phyloP scores from a whole-genome alignment of 2,888 invertebrate species.

The Silvanus unidentatus region DNA sequence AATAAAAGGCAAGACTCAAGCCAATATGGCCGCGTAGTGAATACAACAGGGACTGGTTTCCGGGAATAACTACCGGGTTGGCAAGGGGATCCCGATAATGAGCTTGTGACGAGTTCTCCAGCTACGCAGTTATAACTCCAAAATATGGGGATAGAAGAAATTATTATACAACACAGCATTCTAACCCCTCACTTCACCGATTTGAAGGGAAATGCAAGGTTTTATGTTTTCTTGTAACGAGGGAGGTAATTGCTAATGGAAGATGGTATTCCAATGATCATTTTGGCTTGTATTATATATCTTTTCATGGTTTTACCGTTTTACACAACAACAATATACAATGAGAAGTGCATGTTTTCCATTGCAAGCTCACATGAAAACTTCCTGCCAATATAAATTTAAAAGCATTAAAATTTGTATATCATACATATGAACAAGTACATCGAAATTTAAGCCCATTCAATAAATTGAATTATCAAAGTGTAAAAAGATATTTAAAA shows the following conservation, averaged over 20 bases:
- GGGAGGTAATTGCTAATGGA: slow-evolving; percentile 34
- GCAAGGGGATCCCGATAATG: slow-evolving; percentile 37
- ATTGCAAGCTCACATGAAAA: no score
- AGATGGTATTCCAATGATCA: no score
- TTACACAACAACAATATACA: no score
- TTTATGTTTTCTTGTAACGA: slow-evolving; percentile 28
- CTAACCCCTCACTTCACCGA: slow-evolving; percentile 8
- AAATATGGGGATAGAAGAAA: slow-evolving; percentile 39
- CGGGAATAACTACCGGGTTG: slow-evolving; percentile 32
- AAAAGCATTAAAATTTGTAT: no score
- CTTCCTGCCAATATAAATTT: no score
- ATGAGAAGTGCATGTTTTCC: no score
- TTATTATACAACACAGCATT: slow-evolving; percentile 31
- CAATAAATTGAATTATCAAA: no score
- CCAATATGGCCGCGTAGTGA: slow-evolving; percentile 34
- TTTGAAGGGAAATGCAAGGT: slow-evolving; percentile 15
- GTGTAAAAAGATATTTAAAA: no score
- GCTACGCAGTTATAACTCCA: slow-evolving; percentile 36
- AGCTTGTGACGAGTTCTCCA: slow-evolving; percentile 36
- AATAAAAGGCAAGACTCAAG: slow-evolving; percentile 23
- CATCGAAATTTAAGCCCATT: no score
- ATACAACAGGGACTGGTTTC: slow-evolving; percentile 29
- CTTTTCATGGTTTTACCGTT: no score
- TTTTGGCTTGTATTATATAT: no score
- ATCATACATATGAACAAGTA: no score